Percentiles rank a stretch among this genome's conserved stretches.
phyloP scores from a whole-genome alignment of 1,140 invertebrate genomes.

The Dysdera silvatica region DNA sequence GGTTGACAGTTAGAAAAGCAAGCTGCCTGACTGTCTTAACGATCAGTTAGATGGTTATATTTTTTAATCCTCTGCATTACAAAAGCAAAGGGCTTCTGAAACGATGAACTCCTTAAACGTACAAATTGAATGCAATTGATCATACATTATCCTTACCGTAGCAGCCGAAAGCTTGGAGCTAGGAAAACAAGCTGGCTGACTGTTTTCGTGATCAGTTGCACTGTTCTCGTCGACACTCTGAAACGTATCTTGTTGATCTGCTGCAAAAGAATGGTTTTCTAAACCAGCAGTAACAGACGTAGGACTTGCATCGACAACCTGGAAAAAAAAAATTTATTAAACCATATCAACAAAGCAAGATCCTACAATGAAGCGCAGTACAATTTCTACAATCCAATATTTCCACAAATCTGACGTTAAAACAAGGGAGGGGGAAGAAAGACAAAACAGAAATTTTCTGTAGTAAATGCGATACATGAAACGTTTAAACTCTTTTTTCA shows the following conservation, averaged over 20 bases:
- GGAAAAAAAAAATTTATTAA: background rate
- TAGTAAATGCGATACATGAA: no score
- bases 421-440: background rate
- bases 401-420: background rate
- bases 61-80: no score
- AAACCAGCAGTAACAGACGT: background rate
- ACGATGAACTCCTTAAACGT: no score
- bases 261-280: conserved; percentile 6
- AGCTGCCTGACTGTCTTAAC: no score
- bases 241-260: conserved; percentile 21
- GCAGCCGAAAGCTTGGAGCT: conserved; percentile 20
- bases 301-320: conserved; percentile 16
- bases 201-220: conserved; percentile 15
- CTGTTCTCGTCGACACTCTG: conserved; percentile 14
- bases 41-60: no score
- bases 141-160: conserved; percentile 18
- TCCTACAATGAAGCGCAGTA: background rate
- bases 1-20: no score
- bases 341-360: background rate
- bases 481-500: no score
- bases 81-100: no score
- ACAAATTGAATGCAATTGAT: no score
- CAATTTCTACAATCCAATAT: background rate
- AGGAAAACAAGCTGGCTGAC: conserved; percentile 17
- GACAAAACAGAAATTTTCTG: no score